Conservation (phyloP, 2,888 invertebrate species). For the Xestia rhomboidea region DNA sequence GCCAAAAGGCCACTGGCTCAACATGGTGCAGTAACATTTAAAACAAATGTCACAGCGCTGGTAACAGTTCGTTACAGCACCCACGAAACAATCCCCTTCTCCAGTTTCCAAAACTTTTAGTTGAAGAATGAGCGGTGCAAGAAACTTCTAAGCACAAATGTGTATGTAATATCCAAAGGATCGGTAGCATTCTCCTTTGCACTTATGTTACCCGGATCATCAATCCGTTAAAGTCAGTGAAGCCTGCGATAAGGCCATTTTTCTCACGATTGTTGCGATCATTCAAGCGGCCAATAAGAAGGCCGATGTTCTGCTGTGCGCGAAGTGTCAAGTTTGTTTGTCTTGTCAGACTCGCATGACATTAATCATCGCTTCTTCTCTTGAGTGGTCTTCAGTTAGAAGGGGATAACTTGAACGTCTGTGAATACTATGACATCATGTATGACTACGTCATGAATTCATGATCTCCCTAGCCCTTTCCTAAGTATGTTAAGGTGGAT, state of each 20-base stretch:
- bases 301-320: conserved; percentile 22
- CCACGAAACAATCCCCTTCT: rapidly evolving
- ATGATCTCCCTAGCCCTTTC: too few relatives aligned
- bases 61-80: background rate
- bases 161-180: background rate
- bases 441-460: too few relatives aligned
- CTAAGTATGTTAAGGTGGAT: too few relatives aligned
- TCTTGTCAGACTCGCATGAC: background rate
- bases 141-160: background rate
- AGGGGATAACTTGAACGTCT: too few relatives aligned
- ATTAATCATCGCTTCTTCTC: background rate
- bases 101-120: background rate
- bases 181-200: background rate
- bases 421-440: too few relatives aligned
- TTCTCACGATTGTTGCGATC: conserved; percentile 33
- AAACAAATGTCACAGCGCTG: background rate
- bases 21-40: background rate
- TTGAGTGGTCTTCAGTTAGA: background rate
- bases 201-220: background rate
- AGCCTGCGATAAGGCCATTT: conserved; percentile 19
- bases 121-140: background rate
- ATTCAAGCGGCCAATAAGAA: conserved; percentile 26
- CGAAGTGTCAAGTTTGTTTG: conserved; percentile 14
- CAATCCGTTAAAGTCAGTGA: background rate
- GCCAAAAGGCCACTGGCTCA: too few relatives aligned